Conservation (phyloP, 2,113 vertebrate species). For the Gymnocephalus cernua region DNA sequence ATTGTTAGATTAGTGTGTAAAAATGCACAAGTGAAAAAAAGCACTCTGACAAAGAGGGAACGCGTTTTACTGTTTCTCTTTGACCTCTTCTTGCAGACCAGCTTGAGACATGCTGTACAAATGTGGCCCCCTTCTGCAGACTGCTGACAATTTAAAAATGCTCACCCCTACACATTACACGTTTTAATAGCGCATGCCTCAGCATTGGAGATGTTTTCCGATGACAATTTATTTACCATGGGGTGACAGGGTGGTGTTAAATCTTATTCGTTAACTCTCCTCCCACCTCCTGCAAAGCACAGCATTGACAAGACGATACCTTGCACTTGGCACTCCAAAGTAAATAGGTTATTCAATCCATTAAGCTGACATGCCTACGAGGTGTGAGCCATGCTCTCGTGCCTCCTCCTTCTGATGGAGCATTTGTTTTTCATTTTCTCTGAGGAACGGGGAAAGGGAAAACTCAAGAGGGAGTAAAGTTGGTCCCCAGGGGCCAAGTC, state of each 20-base stretch:
- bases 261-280: conserved; percentile 56
- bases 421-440: conserved; percentile 90
- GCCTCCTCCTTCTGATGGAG: conserved; percentile 79
- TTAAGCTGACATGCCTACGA: conserved; percentile 82
- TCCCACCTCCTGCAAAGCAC: conserved; percentile 34
- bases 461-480: conserved; percentile 80
- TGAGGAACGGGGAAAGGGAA: conserved; percentile 47
- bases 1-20: conserved; percentile 61
- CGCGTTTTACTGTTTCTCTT: conserved; percentile 49
- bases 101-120: conserved; percentile 20
- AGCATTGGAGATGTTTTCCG: conserved; percentile 46
- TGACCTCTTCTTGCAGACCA: conserved; percentile 45
- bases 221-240: conserved; percentile 62
- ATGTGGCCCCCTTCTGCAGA: conserved; percentile 14
- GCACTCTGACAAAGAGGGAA: conserved; percentile 23
- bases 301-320: conserved; percentile 59
- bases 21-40: conserved; percentile 39
- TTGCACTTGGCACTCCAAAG: conserved; percentile 70
- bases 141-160: conserved; percentile 36
- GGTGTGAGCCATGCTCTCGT: conserved; percentile 81
- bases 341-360: conserved; percentile 81
- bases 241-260: conserved; percentile 30
- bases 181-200: conserved; percentile 55
- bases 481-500: conserved; percentile 81
- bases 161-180: conserved; percentile 27